phyloP scores from a whole-genome alignment of 2,888 invertebrate species.

The Sarcophaga rosellei region DNA sequence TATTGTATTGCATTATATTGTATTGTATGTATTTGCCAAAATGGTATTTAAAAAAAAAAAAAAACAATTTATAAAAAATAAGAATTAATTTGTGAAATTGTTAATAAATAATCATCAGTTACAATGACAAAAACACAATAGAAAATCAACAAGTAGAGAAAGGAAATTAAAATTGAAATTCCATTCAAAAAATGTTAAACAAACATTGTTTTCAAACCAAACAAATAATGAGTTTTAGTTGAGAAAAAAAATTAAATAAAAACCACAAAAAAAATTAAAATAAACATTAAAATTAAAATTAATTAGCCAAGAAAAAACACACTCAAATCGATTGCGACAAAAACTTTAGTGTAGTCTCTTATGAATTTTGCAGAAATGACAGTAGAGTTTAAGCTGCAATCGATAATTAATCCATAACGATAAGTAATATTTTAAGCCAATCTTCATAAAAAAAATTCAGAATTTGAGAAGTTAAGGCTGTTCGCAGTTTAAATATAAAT shows the following conservation, averaged over 20 bases:
- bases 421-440: no score
- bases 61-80: background rate
- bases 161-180: background rate
- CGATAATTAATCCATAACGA: no score
- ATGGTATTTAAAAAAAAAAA: slow-evolving; percentile 63
- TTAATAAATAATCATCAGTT: no score
- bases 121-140: background rate
- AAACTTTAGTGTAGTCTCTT: no score
- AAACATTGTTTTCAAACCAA: background rate
- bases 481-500: no score
- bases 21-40: slow-evolving; percentile 34
- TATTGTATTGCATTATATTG: background rate
- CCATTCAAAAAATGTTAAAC: background rate
- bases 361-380: no score
- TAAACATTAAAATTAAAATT: background rate
- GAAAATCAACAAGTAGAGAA: background rate
- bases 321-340: no score
- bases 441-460: no score
- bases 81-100: background rate
- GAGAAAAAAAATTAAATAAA: background rate
- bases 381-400: no score
- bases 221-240: background rate
- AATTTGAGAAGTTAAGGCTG: no score
- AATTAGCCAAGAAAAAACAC: no score
- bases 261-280: no score